Base-by-base conservation (phyloP, 2,888 invertebrate genomes). In the Gymnoscelis rufifasciata region DNA sequence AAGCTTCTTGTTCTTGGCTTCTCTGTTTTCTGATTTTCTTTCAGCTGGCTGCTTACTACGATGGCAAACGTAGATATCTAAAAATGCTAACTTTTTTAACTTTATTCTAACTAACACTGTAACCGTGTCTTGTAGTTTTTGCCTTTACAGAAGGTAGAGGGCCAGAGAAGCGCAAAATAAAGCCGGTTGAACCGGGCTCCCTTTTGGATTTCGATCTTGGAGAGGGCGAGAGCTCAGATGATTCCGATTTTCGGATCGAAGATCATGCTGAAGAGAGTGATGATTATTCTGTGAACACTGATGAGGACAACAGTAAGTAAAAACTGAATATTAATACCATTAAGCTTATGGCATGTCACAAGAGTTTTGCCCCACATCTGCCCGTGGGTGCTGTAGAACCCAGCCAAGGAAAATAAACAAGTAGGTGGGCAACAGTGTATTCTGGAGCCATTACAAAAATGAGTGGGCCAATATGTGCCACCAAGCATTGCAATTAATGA, bases 231-330 rank as follows among this genome's bases (percentile, higher is more conserved):
- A 97, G 97, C 72, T 96, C 96, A 0, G 97, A 97, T 73, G 97
- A 97, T 79, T 97, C 97, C 50, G 97, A 97, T 83, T 97, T 97
- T 81, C 92, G 97, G 43, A 95, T 96, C 48, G 95, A 95, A 74
- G 95, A 95, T 74, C 95, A 95, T 67, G 92, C 93, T 1, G 93
- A 94, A 61, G 94, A 94, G 53, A 94, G 93, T 72, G 93, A 94
- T 70, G 93, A 94, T 76, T 87, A 83, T 56, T 93, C 93, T 0
- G 90, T 92, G 51, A 93, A 93, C 62, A 92, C 92, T 36, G 91
- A 92, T 59, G 92, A 91, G 62, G 90, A 87, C 42, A 90, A 90
- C 78, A 90, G 91, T 91, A 74, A 46, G 74, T 64, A 13, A 14
- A 12, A 13, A 31, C 2, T n/a, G 13, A 1, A 14, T 15, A n/a